Evolutionary conservation across 2,888 invertebrate species (phyloP), one percentile per base, ranked within the genome.

Genomic region (Omphaloscelis lunosa): DNA sequence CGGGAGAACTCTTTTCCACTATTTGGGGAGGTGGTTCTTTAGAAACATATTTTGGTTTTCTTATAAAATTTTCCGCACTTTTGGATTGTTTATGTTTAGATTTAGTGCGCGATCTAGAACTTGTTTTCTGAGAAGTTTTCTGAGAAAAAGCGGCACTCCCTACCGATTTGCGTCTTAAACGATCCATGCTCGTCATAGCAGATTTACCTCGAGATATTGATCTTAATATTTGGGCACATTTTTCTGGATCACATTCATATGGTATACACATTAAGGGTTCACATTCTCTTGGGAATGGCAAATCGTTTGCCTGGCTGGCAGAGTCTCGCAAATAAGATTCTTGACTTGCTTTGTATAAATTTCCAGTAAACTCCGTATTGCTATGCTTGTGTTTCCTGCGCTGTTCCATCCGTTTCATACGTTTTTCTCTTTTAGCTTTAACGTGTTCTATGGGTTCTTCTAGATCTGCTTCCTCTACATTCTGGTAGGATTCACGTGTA

Each of bases 201-300:
- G 62, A 29, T 75, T 66, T 72, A 29, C 77, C 72, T 53, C 61
- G 63, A 67, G 74, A 65, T 83, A 83, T 82, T 34, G 69, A 75
- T 80, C 70, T 45, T 29, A 82, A 70, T 63, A 81, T 58, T 56
- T 58, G 6, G 8, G 69, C 62, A 75, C 90, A 91, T 34, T 82
- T 73, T 77, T 85, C 74, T 17, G 89, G 87, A 77, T 89, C 80
- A 76, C 91, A 92, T 73, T 87, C 79, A 65, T 82, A 84, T 53
- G 90, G 89, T 74, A 80, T 74, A 84, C 91, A 91, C 74, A 88
- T 81, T 53, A 80, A 86, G 51, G 91, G 89, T 73, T 91, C 89
- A 69, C 87, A 88, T 76, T 83, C 69, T 59, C 74, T 74, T 41
- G 83, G 83, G 51, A 83, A 80, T 74, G 83, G 67, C 48, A 67